phyloP scores from a whole-genome alignment of 1,140 invertebrate species.

The Caenorhabditis inopinata region DNA sequence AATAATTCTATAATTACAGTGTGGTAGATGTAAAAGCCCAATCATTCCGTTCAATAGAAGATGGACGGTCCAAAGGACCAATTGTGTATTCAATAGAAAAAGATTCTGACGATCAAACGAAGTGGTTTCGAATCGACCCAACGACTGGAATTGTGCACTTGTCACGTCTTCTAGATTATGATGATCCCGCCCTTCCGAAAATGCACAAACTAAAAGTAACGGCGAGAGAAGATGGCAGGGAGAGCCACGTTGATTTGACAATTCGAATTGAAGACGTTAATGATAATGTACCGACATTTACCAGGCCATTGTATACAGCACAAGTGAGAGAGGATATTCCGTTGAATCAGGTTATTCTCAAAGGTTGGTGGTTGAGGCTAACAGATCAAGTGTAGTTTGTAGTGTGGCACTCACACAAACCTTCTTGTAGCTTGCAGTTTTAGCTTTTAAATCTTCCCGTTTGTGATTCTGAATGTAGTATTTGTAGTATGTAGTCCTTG shows the following conservation, averaged over 20 bases:
- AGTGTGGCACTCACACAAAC: too few species aligned
- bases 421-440: too few species aligned
- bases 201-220: conserved; percentile 56
- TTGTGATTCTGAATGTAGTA: too few species aligned
- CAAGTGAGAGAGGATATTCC: conserved; percentile 77
- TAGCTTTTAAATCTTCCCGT: too few species aligned
- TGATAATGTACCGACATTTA: conserved; percentile 83
- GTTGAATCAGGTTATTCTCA: conserved; percentile 57
- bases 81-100: conserved; percentile 40
- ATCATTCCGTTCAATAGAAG: conserved; percentile 54
- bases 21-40: conserved; percentile 56
- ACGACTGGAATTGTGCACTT: conserved; percentile 53
- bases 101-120: background rate
- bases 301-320: conserved; percentile 77
- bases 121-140: conserved; percentile 54
- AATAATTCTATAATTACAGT: conserved; percentile 47
- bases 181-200: conserved; percentile 56
- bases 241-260: conserved; percentile 67
- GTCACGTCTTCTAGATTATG: conserved; percentile 53
- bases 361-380: too few species aligned
- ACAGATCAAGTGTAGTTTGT: background rate
- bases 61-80: conserved; percentile 39
- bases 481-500: background rate
- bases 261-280: conserved; percentile 84
- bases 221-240: conserved; percentile 52